A percentile compares a stretch with the other conserved stretches of the same genome.
phyloP scores from a whole-genome alignment of 2,113 vertebrate genomes.

The Tenebrosternarchus preto region DNA sequence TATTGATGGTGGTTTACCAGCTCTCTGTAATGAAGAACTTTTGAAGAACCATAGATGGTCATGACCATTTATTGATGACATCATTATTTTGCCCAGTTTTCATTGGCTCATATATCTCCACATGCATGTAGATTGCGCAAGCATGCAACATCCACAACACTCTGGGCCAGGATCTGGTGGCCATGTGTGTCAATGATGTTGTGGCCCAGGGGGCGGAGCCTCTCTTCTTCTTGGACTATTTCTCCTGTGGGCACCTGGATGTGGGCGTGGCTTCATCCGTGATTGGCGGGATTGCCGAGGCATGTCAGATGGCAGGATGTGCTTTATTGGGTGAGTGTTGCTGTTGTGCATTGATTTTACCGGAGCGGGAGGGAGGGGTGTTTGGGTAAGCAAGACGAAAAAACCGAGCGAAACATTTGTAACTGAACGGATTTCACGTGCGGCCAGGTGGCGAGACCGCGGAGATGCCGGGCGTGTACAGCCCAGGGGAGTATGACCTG shows the following conservation, averaged over 20 bases:
- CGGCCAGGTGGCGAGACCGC: constrained; percentile 90
- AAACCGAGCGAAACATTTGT: not conserved
- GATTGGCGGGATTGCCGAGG: constrained; percentile 83
- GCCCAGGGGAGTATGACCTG: constrained; percentile 87
- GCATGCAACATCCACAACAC: constrained; percentile 79
- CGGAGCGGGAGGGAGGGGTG: no score
- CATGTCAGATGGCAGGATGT: constrained; percentile 85
- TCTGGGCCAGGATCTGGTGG: constrained; percentile 94
- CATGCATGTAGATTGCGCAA: constrained; percentile 82
- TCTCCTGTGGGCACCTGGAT: constrained; percentile 91
- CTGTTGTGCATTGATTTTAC: not conserved
- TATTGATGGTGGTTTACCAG: no score
- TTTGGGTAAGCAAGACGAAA: no score
- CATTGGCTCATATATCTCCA: not conserved
- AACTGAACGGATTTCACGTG: not conserved
- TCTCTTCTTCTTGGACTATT: constrained; percentile 97
- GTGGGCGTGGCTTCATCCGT: constrained; percentile 77
- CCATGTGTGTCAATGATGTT: constrained; percentile 96
- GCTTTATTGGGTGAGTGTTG: constrained; percentile 85
- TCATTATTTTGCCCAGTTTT: not conserved
- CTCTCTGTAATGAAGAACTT: no score
- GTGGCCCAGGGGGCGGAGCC: constrained; percentile 94
- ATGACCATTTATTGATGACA: no score
- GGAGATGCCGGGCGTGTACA: constrained; percentile 93
- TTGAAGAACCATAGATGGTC: no score